Conservation (phyloP, 2,113 vertebrate genomes). For the Zosterops pallidus region DNA sequence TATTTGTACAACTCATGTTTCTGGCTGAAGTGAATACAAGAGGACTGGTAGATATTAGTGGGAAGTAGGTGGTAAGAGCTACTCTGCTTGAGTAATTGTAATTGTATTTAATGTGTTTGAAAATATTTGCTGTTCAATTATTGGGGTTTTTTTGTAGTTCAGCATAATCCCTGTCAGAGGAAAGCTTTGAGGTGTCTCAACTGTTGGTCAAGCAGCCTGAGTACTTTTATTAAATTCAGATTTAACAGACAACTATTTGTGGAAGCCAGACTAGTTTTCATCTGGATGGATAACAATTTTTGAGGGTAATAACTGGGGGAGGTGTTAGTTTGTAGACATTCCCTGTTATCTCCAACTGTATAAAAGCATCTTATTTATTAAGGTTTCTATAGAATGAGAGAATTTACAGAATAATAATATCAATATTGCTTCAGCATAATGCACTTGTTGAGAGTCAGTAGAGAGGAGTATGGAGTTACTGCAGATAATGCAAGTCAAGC, state of each 20-base stretch:
- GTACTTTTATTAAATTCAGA: not conserved
- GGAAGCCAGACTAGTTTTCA: not conserved
- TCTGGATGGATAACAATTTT: not conserved
- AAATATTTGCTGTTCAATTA: not conserved
- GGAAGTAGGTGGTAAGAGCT: not conserved
- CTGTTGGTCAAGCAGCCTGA: not conserved
- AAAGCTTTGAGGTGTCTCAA: not conserved
- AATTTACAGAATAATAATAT: not conserved
- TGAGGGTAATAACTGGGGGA: not conserved
- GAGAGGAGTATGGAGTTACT: not conserved
- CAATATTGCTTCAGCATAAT: not conserved
- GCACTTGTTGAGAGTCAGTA: not conserved
- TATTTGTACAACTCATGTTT: not conserved
- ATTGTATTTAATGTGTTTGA: not conserved
- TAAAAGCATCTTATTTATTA: not conserved
- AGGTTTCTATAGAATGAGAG: not conserved
- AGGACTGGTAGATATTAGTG: not conserved
- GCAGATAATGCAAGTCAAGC: not conserved
- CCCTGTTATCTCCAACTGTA: not conserved
- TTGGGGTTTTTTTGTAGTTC: not conserved
- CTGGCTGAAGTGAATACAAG: not conserved
- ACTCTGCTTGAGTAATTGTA: not conserved
- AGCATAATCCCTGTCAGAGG: not conserved
- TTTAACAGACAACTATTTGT: not conserved
- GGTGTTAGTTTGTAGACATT: not conserved